Percentiles rank a stretch among this genome's conserved stretches.
Evolutionary conservation across 2,888 invertebrate genomes (phyloP).

Genomic region (Melinaea menophilus): DNA sequence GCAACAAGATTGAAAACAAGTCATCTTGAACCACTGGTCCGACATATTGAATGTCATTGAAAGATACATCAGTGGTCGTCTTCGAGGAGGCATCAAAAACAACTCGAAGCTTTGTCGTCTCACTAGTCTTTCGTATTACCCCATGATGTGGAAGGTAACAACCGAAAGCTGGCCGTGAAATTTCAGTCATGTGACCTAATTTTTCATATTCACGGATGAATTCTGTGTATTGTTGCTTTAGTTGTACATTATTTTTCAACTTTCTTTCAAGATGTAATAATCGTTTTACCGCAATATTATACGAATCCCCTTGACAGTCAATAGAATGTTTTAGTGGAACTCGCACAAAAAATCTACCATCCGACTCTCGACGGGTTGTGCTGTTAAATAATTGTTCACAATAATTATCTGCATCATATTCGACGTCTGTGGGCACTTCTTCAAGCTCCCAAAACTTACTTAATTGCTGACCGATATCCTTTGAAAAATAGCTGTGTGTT

Average conservation of each 20-base stretch:
- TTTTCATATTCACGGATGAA: no score
- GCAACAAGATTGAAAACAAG: constrained; percentile 32
- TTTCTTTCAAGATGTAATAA: no score
- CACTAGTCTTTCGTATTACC: no score
- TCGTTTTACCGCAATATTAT: no score
- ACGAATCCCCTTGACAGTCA: background rate
- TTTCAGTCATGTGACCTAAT: no score
- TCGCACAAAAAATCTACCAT: constrained; percentile 17
- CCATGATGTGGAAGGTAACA: no score
- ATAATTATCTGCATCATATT: constrained; percentile 6
- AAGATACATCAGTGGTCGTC: constrained; percentile 23
- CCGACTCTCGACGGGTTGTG: constrained; percentile 8
- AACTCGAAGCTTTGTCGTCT: constrained; percentile 1
- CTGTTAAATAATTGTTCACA: constrained; percentile 12
- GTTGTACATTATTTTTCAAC: no score
- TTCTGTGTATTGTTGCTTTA: no score
- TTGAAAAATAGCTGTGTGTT: no score
- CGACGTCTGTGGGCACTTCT: no score
- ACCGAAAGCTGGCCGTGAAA: no score
- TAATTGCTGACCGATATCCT: no score
- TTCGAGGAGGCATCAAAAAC: constrained; percentile 18
- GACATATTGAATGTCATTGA: constrained; percentile 31
- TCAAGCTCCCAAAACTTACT: background rate
- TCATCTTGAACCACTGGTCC: constrained; percentile 34
- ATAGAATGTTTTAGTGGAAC: constrained; percentile 11